These are phyloP conservation scores for Phalacrocorax aristotelis DNA, from an alignment of 2,113 vertebrate species.

Conservation along the genomic window DNA sequence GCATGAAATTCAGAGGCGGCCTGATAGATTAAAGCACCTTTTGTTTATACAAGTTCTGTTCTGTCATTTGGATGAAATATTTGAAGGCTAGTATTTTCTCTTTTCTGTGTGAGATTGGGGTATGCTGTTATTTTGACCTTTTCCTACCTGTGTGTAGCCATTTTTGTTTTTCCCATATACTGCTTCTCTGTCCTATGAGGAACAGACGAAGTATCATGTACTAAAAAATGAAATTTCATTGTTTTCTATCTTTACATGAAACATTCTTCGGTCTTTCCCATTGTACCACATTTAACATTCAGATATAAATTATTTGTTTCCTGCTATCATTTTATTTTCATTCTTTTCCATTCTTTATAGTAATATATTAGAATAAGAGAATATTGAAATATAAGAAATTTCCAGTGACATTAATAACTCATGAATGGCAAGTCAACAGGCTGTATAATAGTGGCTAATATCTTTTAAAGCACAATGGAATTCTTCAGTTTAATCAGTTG, in stretches of 20 bases:
- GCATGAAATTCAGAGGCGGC: neutral
- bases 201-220: neutral
- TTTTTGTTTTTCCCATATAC: neutral
- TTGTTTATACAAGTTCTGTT: neutral
- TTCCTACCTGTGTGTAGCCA: neutral
- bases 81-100: neutral
- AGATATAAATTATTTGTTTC: constrained; percentile 14
- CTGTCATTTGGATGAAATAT: neutral
- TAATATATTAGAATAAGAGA: neutral
- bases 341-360: neutral
- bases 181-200: neutral
- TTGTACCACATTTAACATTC: neutral
- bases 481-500: neutral
- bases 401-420: neutral
- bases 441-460: neutral
- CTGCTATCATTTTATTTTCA: neutral
- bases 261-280: neutral
- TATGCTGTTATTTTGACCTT: neutral
- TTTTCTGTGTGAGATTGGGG: neutral
- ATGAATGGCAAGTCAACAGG: neutral
- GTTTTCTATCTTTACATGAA: neutral
- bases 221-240: neutral
- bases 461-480: neutral
- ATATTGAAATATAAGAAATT: neutral
- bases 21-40: neutral